Evolutionary conservation across 2,113 vertebrate species (phyloP).

Genomic region (Antechinus flavipes): DNA sequence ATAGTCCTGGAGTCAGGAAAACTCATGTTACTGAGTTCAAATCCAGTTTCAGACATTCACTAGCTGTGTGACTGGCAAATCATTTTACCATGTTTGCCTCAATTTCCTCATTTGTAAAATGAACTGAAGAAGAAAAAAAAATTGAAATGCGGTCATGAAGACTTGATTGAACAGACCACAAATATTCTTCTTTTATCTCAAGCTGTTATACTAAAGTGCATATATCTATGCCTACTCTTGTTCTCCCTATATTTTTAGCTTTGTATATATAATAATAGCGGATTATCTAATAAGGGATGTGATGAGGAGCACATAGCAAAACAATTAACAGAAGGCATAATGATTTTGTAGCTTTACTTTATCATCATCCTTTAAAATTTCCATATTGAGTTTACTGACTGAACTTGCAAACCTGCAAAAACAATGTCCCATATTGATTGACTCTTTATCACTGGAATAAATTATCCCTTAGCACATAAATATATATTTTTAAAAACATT

Average conservation of each 20-base stretch:
- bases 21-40: neutral
- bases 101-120: neutral
- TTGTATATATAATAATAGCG: conserved; percentile 2
- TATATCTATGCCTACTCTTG: neutral
- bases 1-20: neutral
- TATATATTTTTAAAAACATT: neutral
- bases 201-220: conserved; percentile 34
- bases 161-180: neutral
- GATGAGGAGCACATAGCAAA: conserved; percentile 6
- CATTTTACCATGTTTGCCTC: neutral
- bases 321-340: neutral
- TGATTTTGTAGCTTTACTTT: conserved; percentile 46
- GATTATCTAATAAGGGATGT: rapidly evolving
- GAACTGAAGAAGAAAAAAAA: neutral
- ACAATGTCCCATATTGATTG: conserved; percentile 46
- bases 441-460: conserved; percentile 54
- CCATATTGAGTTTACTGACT: conserved; percentile 40
- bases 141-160: neutral
- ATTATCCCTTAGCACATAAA: conserved; percentile 41
- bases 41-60: neutral
- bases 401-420: conserved; percentile 60
- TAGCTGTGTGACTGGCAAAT: neutral
- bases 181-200: conserved; percentile 40
- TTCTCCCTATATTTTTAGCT: neutral
- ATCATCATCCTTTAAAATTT: conserved; percentile 51